Evolutionary conservation across 2,113 vertebrate genomes (phyloP).

Genomic region (Centropus bengalensis): DNA sequence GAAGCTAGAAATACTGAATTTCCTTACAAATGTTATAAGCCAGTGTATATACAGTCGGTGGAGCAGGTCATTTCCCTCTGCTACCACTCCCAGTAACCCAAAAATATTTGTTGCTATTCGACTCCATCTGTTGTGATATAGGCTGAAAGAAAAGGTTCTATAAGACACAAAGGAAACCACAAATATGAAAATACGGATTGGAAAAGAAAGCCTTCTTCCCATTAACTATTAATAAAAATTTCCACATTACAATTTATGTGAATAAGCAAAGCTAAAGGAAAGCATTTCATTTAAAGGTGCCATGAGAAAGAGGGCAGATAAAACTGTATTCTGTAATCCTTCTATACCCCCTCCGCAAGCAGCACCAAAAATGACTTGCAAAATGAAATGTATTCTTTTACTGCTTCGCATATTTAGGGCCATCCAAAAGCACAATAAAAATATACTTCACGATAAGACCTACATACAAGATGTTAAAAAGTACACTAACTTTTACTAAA

Average conservation of each 20-base stretch:
- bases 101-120: conserved; percentile 11
- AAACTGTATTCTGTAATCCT: conserved; percentile 33
- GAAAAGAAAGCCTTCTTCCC: conserved; percentile 66
- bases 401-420: conserved; percentile 20
- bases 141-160: conserved; percentile 34
- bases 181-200: conserved; percentile 47
- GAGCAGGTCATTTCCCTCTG: neutral
- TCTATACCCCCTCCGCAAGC: neutral
- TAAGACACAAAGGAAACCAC: conserved; percentile 48
- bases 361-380: conserved; percentile 1
- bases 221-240: conserved; percentile 67
- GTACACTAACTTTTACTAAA: conserved; percentile 85
- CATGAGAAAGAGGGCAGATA: neutral
- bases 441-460: conserved; percentile 63
- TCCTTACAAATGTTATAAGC: neutral
- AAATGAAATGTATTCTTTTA: neutral
- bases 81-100: neutral
- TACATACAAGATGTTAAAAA: conserved; percentile 72
- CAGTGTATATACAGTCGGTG: neutral
- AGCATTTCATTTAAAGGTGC: conserved; percentile 54
- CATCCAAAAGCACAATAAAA: conserved; percentile 65
- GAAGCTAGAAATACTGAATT: neutral
- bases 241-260: conserved; percentile 45
- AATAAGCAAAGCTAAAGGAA: conserved; percentile 61
- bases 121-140: neutral